A percentile compares a stretch with the other conserved stretches of the same genome.
phyloP scores from a whole-genome alignment of 1,140 invertebrate genomes.

The Plectus sambesii region DNA sequence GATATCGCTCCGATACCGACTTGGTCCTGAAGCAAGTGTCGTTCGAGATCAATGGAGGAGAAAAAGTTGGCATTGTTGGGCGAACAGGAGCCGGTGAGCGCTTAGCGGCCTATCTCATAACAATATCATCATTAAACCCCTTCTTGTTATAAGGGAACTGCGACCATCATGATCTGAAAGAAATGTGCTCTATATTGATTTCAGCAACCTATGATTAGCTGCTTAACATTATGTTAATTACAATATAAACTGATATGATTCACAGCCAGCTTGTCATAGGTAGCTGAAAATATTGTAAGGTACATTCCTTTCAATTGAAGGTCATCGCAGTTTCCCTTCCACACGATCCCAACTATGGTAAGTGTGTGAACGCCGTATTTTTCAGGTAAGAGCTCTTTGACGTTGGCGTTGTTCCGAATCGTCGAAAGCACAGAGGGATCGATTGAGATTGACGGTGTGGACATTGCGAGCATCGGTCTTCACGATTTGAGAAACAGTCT shows the following conservation, averaged over 20 bases:
- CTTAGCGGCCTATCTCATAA: too few relatives aligned
- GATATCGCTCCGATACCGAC: constrained; percentile 26
- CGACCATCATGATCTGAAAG: too few relatives aligned
- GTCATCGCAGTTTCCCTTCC: too few relatives aligned
- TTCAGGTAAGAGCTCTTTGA: constrained; percentile 48
- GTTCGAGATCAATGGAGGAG: constrained; percentile 1
- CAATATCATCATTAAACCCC: too few relatives aligned
- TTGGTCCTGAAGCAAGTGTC: constrained; percentile 7
- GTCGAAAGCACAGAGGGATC: constrained; percentile 45
- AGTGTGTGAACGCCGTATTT: too few relatives aligned
- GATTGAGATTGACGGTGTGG: constrained; percentile 45
- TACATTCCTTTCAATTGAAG: too few relatives aligned
- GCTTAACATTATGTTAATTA: too few relatives aligned
- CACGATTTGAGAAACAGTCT: constrained; percentile 44
- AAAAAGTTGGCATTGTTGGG: constrained; percentile 49
- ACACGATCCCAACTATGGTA: too few relatives aligned
- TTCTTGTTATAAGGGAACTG: too few relatives aligned
- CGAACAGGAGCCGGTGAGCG: constrained; percentile 37
- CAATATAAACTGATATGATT: too few relatives aligned
- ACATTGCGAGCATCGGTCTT: constrained; percentile 44
- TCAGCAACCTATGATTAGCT: constrained; percentile 4
- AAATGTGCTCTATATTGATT: background rate
- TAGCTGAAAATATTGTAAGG: too few relatives aligned
- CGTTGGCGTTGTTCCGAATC: constrained; percentile 47
- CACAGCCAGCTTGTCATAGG: too few relatives aligned